A percentile compares a stretch with the other conserved stretches of the same genome.
Evolutionary conservation across 2,888 invertebrate species (phyloP).

Genomic region (Corbicula japonica): DNA sequence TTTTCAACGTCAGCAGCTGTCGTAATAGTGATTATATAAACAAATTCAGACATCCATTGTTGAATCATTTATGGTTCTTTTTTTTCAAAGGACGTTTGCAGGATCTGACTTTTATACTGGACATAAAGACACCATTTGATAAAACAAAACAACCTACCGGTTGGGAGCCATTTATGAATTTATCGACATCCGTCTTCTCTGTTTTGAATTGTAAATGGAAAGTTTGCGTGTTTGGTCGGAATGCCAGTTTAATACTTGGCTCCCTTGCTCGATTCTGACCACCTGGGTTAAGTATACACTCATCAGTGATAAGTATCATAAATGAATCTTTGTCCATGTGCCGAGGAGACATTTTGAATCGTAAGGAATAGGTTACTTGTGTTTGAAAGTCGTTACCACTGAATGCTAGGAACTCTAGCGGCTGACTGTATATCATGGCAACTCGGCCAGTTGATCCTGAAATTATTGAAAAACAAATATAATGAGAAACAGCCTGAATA

Average conservation of each 20-base stretch:
- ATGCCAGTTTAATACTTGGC: conserved; percentile 53
- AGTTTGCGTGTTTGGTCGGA: conserved; percentile 45
- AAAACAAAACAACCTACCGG: conserved; percentile 57
- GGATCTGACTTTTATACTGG: too few relatives aligned
- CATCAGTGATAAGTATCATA: conserved; percentile 59
- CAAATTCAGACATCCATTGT: too few relatives aligned
- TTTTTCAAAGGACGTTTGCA: too few relatives aligned
- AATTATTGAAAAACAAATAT: not conserved
- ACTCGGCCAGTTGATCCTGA: conserved; percentile 51
- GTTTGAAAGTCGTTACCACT: conserved; percentile 65
- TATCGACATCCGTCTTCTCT: conserved; percentile 29
- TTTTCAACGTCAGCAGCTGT: too few relatives aligned
- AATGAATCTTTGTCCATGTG: conserved; percentile 37
- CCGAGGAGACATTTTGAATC: conserved; percentile 55
- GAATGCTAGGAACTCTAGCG: conserved; percentile 58
- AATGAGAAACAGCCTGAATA: not conserved
- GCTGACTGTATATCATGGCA: conserved; percentile 63
- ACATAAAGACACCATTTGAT: too few relatives aligned
- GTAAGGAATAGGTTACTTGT: conserved; percentile 60
- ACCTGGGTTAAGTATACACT: conserved; percentile 39
- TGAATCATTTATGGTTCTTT: too few relatives aligned
- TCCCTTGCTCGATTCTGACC: conserved; percentile 39
- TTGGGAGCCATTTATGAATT: conserved; percentile 39
- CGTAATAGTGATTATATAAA: too few relatives aligned
- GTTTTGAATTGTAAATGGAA: conserved; percentile 58